Conservation (phyloP, 2,888 invertebrate genomes). For the Cataglyphis altisquamis region DNA sequence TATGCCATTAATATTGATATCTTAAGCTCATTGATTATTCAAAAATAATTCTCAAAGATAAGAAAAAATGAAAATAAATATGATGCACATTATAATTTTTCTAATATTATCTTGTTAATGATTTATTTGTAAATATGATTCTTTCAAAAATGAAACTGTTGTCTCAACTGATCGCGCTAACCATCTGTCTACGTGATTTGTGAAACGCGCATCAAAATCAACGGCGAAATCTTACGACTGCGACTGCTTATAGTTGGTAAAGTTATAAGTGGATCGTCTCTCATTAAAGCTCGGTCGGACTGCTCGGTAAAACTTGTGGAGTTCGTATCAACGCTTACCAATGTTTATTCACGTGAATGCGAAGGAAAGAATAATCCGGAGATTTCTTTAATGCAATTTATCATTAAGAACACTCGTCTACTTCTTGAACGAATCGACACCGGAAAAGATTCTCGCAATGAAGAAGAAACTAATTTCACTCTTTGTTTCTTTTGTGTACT, state of each 20-base stretch:
- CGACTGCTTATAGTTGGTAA: constrained; percentile 46
- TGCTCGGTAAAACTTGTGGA: constrained; percentile 24
- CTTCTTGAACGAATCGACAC: constrained; percentile 6
- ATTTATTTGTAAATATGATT: constrained; percentile 30
- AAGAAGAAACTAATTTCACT: constrained; percentile 26
- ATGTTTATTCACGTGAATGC: constrained; percentile 52
- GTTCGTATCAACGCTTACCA: constrained; percentile 42
- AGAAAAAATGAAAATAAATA: constrained; percentile 4
- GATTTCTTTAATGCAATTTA: constrained; percentile 41
- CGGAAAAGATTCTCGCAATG: constrained; percentile 21
- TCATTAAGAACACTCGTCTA: neutral
- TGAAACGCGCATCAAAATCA: constrained; percentile 47
- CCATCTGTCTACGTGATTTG: constrained; percentile 28
- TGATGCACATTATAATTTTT: neutral
- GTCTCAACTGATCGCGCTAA: neutral
- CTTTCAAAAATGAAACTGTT: neutral
- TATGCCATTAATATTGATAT: neutral
- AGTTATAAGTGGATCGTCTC: constrained; percentile 53
- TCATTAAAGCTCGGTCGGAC: constrained; percentile 47
- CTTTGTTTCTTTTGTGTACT: constrained; percentile 10
- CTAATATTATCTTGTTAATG: neutral
- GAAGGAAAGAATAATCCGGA: constrained; percentile 28
- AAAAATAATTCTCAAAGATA: neutral
- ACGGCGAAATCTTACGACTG: constrained; percentile 34
- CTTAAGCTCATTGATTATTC: neutral